These are phyloP conservation scores for Apoda limacodes DNA, from an alignment of 2,888 invertebrate genomes.

Conservation along the genomic window DNA sequence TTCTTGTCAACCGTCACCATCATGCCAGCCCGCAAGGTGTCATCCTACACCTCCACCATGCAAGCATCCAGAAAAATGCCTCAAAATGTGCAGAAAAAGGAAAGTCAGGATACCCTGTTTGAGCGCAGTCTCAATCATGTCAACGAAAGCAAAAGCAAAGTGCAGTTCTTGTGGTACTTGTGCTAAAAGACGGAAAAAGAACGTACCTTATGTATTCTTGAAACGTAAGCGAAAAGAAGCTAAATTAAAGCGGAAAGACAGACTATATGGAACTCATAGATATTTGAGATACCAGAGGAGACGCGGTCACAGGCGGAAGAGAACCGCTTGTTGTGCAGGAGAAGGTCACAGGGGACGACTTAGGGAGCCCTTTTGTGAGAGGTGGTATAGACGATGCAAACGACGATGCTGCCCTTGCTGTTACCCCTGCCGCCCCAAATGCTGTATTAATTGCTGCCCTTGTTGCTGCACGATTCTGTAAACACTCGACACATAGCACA, in stretches of 20 bases:
- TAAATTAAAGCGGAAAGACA: slow-evolving; percentile 36
- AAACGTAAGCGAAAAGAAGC: slow-evolving; percentile 39
- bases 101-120: slow-evolving; percentile 38
- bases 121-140: slow-evolving; percentile 52
- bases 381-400: too few species aligned
- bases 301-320: slow-evolving; percentile 26
- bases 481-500: too few species aligned
- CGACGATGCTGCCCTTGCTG: too few species aligned
- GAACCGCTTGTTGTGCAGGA: slow-evolving; percentile 39
- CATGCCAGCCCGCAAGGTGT: slow-evolving; percentile 46
- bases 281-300: slow-evolving; percentile 32
- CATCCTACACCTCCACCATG: slow-evolving; percentile 51
- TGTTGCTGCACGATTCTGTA: slow-evolving; percentile 24
- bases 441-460: too few species aligned
- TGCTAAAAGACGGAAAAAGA: slow-evolving; percentile 25
- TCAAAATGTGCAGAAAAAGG: slow-evolving; percentile 37
- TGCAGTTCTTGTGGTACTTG: slow-evolving; percentile 39
- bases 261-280: slow-evolving; percentile 31
- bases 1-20: slow-evolving; percentile 50
- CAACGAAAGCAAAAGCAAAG: slow-evolving; percentile 35
- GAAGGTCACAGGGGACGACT: slow-evolving; percentile 48
- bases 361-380: too few species aligned
- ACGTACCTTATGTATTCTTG: slow-evolving; percentile 30
- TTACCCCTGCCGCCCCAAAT: too few species aligned
- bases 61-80: slow-evolving; percentile 43